Evolutionary conservation across 2,113 vertebrate genomes (phyloP), one percentile per base, ranked within the genome.

Genomic region (Salvelinus fontinalis): DNA sequence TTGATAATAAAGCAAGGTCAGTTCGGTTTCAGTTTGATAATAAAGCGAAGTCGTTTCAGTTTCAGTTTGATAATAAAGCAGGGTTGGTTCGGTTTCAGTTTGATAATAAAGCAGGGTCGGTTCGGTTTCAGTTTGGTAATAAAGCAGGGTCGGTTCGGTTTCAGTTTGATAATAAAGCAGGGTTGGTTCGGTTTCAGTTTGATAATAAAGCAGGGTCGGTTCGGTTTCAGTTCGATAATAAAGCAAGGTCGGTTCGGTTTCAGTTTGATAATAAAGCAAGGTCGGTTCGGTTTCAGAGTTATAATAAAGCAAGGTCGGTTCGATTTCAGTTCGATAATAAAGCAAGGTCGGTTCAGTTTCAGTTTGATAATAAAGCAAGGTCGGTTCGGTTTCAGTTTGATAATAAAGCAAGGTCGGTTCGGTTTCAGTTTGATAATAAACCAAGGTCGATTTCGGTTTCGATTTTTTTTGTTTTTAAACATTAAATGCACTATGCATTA

Each of bases 331-430:
- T 31, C 0, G 29, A 31, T 31, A 31, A 31, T 34, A 9, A 26
- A 73, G 67, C 51, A 29, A 24, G 5, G 44, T 34, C 39, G 5
- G 71, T 22, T 67, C 49, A 26, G 60, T 65, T 62, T 73, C 76
- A 8, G 31, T 34, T 34, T 0, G 31, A 34, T 34, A 34, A 34
- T 34, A 34, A 34, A 34, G 5, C 5, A 34, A 34, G 31, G 31
- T 34, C 34, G 1, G 5, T 39, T 39, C 39, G 39, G 8, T 44
- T 44, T 44, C 2, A 31, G 29, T 31, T 31, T 1, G 29, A 31
- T 31, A 31, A 31, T 34, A 9, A 29, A 73, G 67, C 51, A 29
- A 24, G 11, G 24, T 34, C 8, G 1, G 71, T 22, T 67, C 39
- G 39, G 51, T 65, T 62, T 73, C 76, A 8, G 31, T 34, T 34